Conservation (phyloP, 2,113 vertebrate genomes). For the Gallinago paraguaiae region DNA sequence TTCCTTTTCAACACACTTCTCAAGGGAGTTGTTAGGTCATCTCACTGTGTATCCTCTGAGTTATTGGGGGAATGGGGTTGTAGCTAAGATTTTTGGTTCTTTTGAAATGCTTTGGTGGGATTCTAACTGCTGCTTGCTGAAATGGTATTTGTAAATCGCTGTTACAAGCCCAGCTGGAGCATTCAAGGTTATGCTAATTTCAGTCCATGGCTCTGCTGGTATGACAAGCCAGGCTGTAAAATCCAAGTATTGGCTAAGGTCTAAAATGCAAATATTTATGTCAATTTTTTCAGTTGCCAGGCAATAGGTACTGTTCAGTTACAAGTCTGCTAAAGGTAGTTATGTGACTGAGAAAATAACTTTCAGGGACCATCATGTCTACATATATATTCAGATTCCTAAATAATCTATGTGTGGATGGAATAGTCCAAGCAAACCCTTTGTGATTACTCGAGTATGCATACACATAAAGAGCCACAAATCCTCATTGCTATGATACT, state of each 20-base stretch:
- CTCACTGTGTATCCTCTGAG: background rate
- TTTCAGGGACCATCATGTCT: background rate
- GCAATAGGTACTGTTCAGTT: background rate
- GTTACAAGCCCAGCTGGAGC: constrained; percentile 34
- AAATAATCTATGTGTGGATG: background rate
- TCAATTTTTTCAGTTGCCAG: background rate
- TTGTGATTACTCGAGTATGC: background rate
- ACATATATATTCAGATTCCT: background rate
- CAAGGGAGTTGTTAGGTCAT: background rate
- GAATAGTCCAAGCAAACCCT: background rate
- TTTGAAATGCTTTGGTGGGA: background rate
- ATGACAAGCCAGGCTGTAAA: background rate
- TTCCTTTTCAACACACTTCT: background rate
- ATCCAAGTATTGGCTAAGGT: constrained; percentile 7
- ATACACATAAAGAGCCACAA: background rate
- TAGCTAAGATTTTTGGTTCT: background rate
- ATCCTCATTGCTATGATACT: background rate
- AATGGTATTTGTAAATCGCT: constrained; percentile 41
- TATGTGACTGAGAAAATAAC: background rate
- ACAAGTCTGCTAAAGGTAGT: background rate
- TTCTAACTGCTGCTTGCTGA: background rate
- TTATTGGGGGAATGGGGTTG: background rate
- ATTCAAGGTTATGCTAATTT: constrained; percentile 44
- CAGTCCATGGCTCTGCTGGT: background rate
- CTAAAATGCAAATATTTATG: constrained; percentile 44